phyloP scores from a whole-genome alignment of 2,113 vertebrate genomes.

The Syngnathus scovelli region DNA sequence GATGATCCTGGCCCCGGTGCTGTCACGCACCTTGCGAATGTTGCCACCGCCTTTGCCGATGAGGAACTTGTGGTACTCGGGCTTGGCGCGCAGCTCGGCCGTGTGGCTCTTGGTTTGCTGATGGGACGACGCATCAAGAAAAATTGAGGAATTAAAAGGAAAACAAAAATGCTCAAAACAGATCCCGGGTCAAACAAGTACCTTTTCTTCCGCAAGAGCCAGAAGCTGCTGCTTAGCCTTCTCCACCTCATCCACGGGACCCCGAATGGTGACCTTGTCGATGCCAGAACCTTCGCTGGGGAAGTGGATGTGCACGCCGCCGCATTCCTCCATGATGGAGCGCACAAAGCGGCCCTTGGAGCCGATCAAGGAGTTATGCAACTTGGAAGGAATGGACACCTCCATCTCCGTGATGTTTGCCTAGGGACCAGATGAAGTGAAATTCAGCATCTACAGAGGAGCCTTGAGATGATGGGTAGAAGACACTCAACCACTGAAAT shows the following conservation, averaged over 20 bases:
- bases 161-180: not conserved
- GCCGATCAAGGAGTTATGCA: conserved; percentile 96
- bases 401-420: conserved; percentile 94
- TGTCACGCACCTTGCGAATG: conserved; percentile 95
- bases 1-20: conserved; percentile 90
- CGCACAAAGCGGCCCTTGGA: conserved; percentile 96
- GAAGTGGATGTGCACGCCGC: conserved; percentile 97
- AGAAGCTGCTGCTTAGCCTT: conserved; percentile 92
- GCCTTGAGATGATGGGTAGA: too few relatives aligned
- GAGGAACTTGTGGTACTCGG: conserved; percentile 98
- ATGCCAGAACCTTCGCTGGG: conserved; percentile 94
- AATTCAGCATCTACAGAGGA: not conserved
- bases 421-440: conserved; percentile 53
- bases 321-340: conserved; percentile 98
- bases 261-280: conserved; percentile 92
- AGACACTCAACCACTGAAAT: too few relatives aligned
- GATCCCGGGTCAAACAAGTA: conserved; percentile 36
- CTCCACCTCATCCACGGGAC: conserved; percentile 91
- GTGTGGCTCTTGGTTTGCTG: conserved; percentile 98
- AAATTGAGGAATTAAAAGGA: not conserved
- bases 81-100: conserved; percentile 89
- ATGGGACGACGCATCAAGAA: not conserved
- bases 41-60: conserved; percentile 95
- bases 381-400: conserved; percentile 91
- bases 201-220: conserved; percentile 97